Conservation (phyloP, 2,113 vertebrate genomes). For the Crotophaga sulcirostris region DNA sequence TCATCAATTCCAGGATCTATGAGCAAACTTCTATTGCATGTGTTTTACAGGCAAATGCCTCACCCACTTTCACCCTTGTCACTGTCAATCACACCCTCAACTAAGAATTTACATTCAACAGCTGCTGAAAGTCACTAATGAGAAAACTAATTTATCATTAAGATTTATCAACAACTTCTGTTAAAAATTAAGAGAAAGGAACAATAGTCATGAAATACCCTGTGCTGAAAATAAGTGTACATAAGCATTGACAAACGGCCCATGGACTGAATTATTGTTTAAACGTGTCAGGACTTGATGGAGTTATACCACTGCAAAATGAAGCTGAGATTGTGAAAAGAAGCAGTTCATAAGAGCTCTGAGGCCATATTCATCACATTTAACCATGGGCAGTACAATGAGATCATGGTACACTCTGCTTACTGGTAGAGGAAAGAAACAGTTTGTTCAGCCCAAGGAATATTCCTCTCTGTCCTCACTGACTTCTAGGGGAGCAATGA, state of each 20-base stretch:
- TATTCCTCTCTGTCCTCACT: not conserved
- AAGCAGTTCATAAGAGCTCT: not conserved
- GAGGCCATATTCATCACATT: not conserved
- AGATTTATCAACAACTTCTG: not conserved
- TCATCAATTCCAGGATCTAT: not conserved
- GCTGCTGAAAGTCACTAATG: not conserved
- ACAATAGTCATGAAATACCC: not conserved
- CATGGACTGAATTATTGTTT: not conserved
- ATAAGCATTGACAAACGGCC: not conserved
- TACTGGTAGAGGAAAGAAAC: not conserved
- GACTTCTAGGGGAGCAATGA: not conserved
- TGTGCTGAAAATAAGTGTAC: not conserved
- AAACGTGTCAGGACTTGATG: not conserved
- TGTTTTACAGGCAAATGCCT: not conserved
- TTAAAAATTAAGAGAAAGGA: not conserved
- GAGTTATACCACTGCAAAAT: not conserved
- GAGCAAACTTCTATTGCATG: not conserved
- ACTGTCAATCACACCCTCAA: not conserved
- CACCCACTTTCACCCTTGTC: not conserved
- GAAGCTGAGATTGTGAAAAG: not conserved
- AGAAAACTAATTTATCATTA: not conserved
- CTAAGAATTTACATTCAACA: not conserved
- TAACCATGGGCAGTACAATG: not conserved
- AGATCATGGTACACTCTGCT: not conserved
- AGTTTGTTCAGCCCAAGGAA: not conserved